Evolutionary conservation across 2,113 vertebrate genomes (phyloP).

Genomic region (Forbesichthys agassizii): DNA sequence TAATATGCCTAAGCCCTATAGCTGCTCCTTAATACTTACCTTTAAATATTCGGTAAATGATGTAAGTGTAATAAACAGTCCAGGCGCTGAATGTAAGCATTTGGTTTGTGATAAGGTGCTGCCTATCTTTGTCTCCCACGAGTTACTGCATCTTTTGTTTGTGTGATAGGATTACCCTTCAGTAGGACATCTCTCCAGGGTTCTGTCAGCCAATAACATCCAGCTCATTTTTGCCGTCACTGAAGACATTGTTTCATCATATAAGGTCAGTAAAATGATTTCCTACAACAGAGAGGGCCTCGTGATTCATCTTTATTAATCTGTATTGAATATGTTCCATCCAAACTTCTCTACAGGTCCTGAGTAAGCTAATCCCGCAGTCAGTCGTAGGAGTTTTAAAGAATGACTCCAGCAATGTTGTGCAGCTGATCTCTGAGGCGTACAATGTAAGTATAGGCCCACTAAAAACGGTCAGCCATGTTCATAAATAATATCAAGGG

Average conservation of each 20-base stretch:
- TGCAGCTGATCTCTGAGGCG: constrained; percentile 80
- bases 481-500: not conserved
- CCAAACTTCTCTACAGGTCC: constrained; percentile 60
- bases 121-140: not conserved
- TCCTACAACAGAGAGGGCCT: not conserved
- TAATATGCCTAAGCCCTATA: too few relatives aligned
- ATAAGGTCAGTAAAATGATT: constrained; percentile 66
- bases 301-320: not conserved
- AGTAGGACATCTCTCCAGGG: constrained; percentile 77
- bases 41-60: too few relatives aligned
- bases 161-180: constrained; percentile 80
- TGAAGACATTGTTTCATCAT: constrained; percentile 62
- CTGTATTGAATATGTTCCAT: not conserved
- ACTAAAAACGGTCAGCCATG: not conserved
- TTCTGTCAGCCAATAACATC: constrained; percentile 78
- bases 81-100: not conserved
- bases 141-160: not conserved
- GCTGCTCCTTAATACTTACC: too few relatives aligned
- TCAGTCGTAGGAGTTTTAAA: constrained; percentile 78
- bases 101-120: not conserved
- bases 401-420: constrained; percentile 81
- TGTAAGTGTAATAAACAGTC: too few relatives aligned
- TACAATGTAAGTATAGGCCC: constrained; percentile 73
- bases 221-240: constrained; percentile 85
- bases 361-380: constrained; percentile 80